Evolutionary conservation across 1,140 invertebrate genomes (phyloP).

Genomic region (Ephestia elutella): DNA sequence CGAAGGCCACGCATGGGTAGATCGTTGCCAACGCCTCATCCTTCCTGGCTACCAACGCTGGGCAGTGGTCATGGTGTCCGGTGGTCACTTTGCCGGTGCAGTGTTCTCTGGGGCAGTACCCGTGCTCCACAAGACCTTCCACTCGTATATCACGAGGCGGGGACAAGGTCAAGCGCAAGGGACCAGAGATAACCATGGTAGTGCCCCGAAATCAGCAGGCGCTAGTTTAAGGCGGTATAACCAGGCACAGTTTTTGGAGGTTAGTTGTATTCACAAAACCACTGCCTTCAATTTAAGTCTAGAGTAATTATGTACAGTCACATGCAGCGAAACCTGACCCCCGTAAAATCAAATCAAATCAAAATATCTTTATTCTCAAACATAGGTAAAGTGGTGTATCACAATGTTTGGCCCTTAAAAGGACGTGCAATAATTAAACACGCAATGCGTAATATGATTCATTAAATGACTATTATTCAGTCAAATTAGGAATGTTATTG

Average conservation of each 20-base stretch:
- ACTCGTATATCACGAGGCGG: constrained; percentile 88
- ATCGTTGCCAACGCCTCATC: constrained; percentile 46
- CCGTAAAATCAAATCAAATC: too few species aligned
- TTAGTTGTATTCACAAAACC: constrained; percentile 50
- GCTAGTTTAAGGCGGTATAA: constrained; percentile 87
- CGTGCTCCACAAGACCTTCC: constrained; percentile 86
- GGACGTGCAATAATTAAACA: too few species aligned
- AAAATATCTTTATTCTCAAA: too few species aligned
- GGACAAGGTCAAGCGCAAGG: constrained; percentile 89
- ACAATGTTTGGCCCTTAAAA: too few species aligned
- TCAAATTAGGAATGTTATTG: too few species aligned
- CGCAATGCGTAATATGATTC: too few species aligned
- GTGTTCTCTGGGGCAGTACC: constrained; percentile 79
- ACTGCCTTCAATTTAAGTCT: too few species aligned
- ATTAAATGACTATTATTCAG: too few species aligned
- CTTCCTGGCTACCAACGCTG: constrained; percentile 76
- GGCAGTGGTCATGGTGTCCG: constrained; percentile 87
- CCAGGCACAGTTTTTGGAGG: constrained; percentile 80
- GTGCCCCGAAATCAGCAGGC: constrained; percentile 85
- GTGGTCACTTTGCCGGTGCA: constrained; percentile 90
- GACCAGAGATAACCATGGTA: constrained; percentile 80
- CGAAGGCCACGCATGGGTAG: constrained; percentile 58
- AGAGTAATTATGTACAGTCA: too few species aligned
- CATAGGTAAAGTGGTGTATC: too few species aligned
- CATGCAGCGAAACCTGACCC: too few species aligned